Base-by-base conservation (phyloP, 2,888 invertebrate species). In the Pocota personata region DNA sequence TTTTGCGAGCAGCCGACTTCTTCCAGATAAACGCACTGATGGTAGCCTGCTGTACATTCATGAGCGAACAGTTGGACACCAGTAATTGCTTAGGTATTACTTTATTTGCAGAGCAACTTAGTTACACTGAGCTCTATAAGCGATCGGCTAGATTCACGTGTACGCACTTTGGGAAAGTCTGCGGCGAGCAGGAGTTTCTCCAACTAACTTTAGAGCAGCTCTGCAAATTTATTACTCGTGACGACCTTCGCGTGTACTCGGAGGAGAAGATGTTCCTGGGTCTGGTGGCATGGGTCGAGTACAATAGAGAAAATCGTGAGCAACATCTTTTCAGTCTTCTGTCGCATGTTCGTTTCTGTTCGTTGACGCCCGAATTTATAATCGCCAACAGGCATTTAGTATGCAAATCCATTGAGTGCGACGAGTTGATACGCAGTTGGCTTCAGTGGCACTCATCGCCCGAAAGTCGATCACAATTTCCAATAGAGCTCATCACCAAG, bases 1-100 rank as follows among this genome's bases (percentile, higher is more conserved):
- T 75, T 14, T 10, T 75, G 1, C 55, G 12, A 16, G 55, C 75
- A 12, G 75, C 75, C 1, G 55, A 57, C 32, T 57, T 57, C 12
- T 32, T 57, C 16, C 55, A 57, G 32, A 57, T 57, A 0, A 14
- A 21, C 6, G 19, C 55, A 10, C 16, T 75, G 7, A 35, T 64
- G 1, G 3, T 10, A 3, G 64, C 10, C 32, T 75, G 75, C 24
- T 55, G 75, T 14, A 1, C 32, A 12, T 75, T 55, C n/a, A 46
- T 75, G 55, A 10, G 21, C 0, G 32, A 64, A 2, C 14, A 55
- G 1, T 24, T 75, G 3, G 52, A 75, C 14, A 5, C 12, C 14
- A 55, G 8, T 24, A 46, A 75, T 21, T 75, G 75, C 24, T 21
- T 75, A 7, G 32, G 43, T 0, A 55, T 64, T 0, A 14, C 52